Evolutionary conservation across 35 echinoderm and acorn worm genomes (phyloP).

Genomic region (Ophioderma brevispina): DNA sequence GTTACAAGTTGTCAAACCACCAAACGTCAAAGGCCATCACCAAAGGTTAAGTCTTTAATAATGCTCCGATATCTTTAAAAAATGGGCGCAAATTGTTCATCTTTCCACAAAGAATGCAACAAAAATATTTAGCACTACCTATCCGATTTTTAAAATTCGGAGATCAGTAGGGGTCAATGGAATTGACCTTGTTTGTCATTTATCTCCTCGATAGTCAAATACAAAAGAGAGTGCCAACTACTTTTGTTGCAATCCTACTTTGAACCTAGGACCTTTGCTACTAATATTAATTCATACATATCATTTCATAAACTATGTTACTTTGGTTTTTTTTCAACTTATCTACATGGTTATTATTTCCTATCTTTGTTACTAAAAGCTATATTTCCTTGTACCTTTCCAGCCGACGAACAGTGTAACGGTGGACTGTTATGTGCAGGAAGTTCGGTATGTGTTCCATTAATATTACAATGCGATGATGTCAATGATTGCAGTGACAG

Average conservation of each 20-base stretch:
- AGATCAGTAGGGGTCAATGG: too few relatives aligned
- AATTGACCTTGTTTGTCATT: too few relatives aligned
- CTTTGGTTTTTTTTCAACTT: too few relatives aligned
- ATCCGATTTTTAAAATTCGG: too few relatives aligned
- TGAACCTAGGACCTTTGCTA: neutral
- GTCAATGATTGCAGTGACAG: neutral
- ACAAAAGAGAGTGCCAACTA: neutral
- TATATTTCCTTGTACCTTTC: neutral
- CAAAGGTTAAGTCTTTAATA: too few relatives aligned
- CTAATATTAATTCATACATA: neutral
- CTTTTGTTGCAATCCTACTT: neutral
- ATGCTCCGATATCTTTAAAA: too few relatives aligned
- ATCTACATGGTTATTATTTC: neutral
- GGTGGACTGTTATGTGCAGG: neutral
- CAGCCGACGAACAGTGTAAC: neutral
- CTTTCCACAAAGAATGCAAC: too few relatives aligned
- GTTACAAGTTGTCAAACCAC: neutral
- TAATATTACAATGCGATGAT: neutral
- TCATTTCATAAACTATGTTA: neutral
- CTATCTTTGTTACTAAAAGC: neutral
- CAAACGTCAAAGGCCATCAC: too few relatives aligned
- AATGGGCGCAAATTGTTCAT: too few relatives aligned
- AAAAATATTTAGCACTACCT: too few relatives aligned
- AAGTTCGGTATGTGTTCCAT: neutral
- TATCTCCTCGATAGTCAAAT: neutral